Percentiles rank a stretch among this genome's conserved stretches.
Conservation (phyloP, 92 coral and sea anemone species). For the Porites rus region DNA sequence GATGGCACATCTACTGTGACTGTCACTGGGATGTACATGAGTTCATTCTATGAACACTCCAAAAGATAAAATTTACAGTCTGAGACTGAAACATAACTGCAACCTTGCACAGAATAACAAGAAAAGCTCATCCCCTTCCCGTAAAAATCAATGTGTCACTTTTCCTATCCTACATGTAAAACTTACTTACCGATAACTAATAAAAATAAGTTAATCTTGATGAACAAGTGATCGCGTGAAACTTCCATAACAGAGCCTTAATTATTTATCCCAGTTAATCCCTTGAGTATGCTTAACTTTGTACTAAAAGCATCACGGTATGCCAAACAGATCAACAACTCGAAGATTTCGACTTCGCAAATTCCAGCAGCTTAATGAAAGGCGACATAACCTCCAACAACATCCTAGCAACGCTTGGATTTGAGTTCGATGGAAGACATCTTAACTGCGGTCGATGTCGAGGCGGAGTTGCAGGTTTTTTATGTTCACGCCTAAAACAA, state of each 20-base stretch:
- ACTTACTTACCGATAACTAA: conserved; percentile 5
- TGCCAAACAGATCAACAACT: background rate
- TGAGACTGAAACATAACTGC: too few species aligned
- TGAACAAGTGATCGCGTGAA: background rate
- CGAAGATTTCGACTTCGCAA: background rate
- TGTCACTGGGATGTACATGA: too few species aligned
- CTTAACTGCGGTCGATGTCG: background rate
- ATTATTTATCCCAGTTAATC: background rate
- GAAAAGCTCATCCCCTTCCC: too few species aligned
- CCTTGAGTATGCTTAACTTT: background rate
- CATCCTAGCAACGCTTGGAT: too few species aligned
- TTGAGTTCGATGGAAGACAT: background rate
- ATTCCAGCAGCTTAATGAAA: background rate
- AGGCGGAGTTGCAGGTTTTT: background rate
- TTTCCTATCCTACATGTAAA: background rate
- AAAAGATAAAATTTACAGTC: too few species aligned
- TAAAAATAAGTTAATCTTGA: background rate
- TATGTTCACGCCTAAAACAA: background rate
- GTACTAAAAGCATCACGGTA: background rate
- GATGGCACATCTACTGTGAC: too few species aligned
- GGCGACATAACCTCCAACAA: too few species aligned
- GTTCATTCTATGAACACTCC: too few species aligned
- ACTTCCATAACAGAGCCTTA: background rate
- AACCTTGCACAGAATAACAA: too few species aligned
- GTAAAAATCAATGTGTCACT: background rate